A percentile compares a stretch with the other conserved stretches of the same genome.
Conservation (phyloP, 2,797 vertebrate genomes). For the Halcyon leucocephala region DNA sequence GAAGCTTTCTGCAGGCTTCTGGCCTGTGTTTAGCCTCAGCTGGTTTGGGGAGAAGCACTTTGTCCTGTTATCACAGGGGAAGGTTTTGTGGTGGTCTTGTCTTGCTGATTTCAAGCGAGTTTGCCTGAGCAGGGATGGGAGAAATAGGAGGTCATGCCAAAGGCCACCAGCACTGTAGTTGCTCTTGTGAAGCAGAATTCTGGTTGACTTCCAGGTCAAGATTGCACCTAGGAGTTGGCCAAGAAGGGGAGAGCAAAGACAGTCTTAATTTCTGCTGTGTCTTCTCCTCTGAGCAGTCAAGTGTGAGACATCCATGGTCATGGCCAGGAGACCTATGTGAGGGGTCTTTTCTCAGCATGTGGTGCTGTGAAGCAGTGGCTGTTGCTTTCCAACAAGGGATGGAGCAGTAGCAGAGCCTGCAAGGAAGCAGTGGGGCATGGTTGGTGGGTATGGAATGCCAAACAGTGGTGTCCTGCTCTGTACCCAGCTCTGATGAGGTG, state of each 20-base stretch:
- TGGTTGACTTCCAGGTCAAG: not conserved
- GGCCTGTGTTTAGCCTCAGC: not conserved
- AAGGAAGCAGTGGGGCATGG: rapidly evolving
- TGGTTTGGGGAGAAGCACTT: not conserved
- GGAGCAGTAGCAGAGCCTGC: not conserved
- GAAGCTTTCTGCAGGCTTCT: not conserved
- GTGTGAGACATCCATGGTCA: too few relatives aligned
- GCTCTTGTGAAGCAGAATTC: not conserved
- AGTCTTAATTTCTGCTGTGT: not conserved
- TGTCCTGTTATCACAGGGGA: not conserved
- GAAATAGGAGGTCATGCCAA: rapidly evolving
- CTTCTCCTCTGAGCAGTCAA: not conserved
- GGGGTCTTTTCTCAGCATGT: not conserved
- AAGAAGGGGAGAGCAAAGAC: not conserved
- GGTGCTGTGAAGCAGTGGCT: not conserved
- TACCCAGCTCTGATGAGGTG: not conserved
- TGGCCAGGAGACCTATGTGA: not conserved
- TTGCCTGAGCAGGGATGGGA: not conserved
- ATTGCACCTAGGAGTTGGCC: not conserved
- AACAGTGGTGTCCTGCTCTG: rapidly evolving
- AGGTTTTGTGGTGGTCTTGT: not conserved
- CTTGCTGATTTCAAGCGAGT: not conserved
- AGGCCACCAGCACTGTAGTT: rapidly evolving
- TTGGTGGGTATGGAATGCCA: not conserved
- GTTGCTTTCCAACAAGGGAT: not conserved